Evolutionary conservation across 2,888 invertebrate species (phyloP).

Genomic region (Euclidia mi): DNA sequence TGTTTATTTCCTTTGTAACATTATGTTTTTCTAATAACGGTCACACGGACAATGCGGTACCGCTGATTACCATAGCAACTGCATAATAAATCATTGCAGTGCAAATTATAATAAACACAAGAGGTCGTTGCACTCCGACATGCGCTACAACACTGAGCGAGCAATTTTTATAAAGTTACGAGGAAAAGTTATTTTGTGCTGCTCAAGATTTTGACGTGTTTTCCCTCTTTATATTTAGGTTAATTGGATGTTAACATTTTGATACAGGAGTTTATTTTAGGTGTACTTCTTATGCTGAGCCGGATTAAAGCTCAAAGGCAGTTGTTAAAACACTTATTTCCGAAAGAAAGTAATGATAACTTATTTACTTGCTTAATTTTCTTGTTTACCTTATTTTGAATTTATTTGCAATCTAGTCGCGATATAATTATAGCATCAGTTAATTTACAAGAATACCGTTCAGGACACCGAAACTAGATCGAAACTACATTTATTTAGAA

Average conservation of each 20-base stretch:
- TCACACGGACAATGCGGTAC: constrained; percentile 10
- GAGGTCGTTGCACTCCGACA: constrained; percentile 30
- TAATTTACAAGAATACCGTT: too few species aligned
- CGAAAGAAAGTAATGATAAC: too few species aligned
- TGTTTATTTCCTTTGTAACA: neutral
- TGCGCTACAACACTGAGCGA: neutral
- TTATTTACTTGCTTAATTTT: too few species aligned
- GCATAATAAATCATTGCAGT: constrained; percentile 61
- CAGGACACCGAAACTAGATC: too few species aligned
- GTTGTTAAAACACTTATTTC: too few species aligned
- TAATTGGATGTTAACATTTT: constrained; percentile 35
- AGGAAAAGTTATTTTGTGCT: constrained; percentile 12
- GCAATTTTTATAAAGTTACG: constrained; percentile 7
- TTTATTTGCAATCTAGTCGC: too few species aligned
- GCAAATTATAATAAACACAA: constrained; percentile 40
- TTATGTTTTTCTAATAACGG: constrained; percentile 5
- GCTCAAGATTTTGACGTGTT: constrained; percentile 20
- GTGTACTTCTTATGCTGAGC: too few species aligned
- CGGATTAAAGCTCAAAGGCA: too few species aligned
- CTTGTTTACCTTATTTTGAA: too few species aligned
- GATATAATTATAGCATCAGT: too few species aligned
- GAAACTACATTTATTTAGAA: too few species aligned
- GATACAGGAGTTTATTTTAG: neutral
- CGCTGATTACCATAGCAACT: constrained; percentile 52
- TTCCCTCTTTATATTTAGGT: constrained; percentile 38